A percentile compares a stretch with the other conserved stretches of the same genome.
Evolutionary conservation across 2,888 invertebrate species (phyloP).

Genomic region (Pyrgus malvae): DNA sequence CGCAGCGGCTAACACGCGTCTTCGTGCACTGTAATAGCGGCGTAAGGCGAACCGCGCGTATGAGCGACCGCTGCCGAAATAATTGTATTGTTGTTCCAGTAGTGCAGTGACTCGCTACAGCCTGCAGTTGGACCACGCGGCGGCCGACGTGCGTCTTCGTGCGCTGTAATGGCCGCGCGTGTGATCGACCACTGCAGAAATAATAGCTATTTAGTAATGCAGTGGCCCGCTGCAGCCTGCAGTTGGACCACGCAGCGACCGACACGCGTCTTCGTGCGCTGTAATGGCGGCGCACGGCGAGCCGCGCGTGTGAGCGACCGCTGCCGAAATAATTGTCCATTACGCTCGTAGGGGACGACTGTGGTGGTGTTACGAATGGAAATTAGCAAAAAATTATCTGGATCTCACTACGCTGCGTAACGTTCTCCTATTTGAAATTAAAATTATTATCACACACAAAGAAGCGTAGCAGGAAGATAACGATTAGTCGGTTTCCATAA

Average conservation of each 20-base stretch:
- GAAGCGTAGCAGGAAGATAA: no score
- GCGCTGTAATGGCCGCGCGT: slow-evolving; percentile 56
- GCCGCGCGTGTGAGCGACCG: slow-evolving; percentile 66
- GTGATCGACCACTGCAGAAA: no score
- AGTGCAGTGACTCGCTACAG: no score
- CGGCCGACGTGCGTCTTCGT: slow-evolving; percentile 54
- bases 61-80: slow-evolving; percentile 76
- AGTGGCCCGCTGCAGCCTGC: not conserved
- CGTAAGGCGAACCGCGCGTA: slow-evolving; percentile 68
- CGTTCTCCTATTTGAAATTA: no score
- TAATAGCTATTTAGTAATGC: no score
- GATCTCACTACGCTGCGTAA: no score
- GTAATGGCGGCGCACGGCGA: slow-evolving; percentile 68
- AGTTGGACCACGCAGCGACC: slow-evolving; percentile 34
- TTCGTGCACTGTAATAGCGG: slow-evolving; percentile 54
- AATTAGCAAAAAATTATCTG: no score
- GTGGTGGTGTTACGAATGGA: not conserved
- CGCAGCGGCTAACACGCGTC: slow-evolving; percentile 51
- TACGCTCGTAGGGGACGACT: slow-evolving; percentile 44
- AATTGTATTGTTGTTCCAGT: no score
- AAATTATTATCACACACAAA: no score
- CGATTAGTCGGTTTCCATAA: no score
- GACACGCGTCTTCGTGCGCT: slow-evolving; percentile 55
- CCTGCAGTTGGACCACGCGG: slow-evolving; percentile 26
- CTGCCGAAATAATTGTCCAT: slow-evolving; percentile 80